Evolutionary conservation across 2,113 vertebrate species (phyloP), one percentile per base, ranked within the genome.

Genomic region (Phylloscopus trochilus): DNA sequence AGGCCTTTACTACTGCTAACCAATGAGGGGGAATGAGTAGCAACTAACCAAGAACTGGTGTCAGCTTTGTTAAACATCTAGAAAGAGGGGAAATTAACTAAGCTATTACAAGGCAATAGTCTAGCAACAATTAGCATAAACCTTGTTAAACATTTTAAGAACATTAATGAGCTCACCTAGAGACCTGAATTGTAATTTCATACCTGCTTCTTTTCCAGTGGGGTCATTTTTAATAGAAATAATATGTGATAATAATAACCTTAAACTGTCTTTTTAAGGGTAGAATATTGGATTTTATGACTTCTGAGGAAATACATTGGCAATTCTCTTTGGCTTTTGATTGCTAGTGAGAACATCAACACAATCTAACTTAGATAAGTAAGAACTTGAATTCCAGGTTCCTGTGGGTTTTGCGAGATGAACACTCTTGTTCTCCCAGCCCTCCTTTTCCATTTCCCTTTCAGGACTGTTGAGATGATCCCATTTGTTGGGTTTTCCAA

Each of bases 201-300:
- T 91, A 92, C 92, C 96, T 95, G 96, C 92, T 96, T 72, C 91
- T 95, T 95, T 90, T 93, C 95, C 92, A 92, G 95, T 53, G 92
- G 92, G 92, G 93, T 93, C 87, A 88, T 91, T 92, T 96, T 96
- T 94, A 95, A 91, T 96, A 92, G 93, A 92, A 95, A 94, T 85
- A 90, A 94, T 91, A 80, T 91, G 89, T 91, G 89, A 74, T 93
- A 52, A 89, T 96, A 90, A 95, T 88, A 94, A 88, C 73, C 76
- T 91, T 55, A 73, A 92, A 66, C 92, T 88, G 92, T 87, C 96
- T 93, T 93, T 96, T 96, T 94, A 95, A 96, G 97, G 93, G 92
- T 97, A 95, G 95, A 97, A 95, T 97, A 96, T 96, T 97, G 96
- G 95, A 96, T 96, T 95, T 83, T 89, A 23, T 89, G 83, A 90